These are phyloP conservation scores for Megalops atlanticus DNA, from an alignment of 2,113 vertebrate genomes.

Conservation along the genomic window DNA sequence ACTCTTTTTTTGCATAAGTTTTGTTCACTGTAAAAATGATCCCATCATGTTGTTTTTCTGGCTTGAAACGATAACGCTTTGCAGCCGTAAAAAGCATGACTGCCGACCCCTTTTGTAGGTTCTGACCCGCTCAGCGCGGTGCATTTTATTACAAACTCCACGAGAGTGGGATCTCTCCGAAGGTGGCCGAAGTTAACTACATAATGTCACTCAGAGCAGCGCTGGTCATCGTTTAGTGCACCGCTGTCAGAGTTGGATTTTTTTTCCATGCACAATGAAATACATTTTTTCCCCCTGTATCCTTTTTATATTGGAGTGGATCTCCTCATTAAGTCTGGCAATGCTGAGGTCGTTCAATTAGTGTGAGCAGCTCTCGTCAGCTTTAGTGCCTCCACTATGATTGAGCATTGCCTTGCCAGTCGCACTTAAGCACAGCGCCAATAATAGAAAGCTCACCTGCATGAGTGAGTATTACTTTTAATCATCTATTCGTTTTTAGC, in stretches of 20 bases:
- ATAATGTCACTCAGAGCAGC: slow-evolving; percentile 45
- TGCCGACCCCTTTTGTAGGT: slow-evolving; percentile 16
- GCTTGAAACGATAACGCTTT: slow-evolving; percentile 9
- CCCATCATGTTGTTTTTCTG: slow-evolving; percentile 12
- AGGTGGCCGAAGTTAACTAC: slow-evolving; percentile 47
- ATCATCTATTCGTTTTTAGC: background rate
- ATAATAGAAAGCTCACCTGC: slow-evolving; percentile 36
- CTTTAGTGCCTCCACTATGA: slow-evolving; percentile 49
- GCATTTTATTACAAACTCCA: slow-evolving; percentile 43
- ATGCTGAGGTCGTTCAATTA: slow-evolving; percentile 67
- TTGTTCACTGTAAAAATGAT: slow-evolving; percentile 18
- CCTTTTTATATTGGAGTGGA: slow-evolving; percentile 50
- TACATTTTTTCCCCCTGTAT: slow-evolving; percentile 49
- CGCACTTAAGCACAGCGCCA: slow-evolving; percentile 47
- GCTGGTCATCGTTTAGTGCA: slow-evolving; percentile 48
- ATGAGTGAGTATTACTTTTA: background rate
- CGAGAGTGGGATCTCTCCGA: slow-evolving; percentile 33
- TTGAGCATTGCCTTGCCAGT: slow-evolving; percentile 57
- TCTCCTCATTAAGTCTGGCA: slow-evolving; percentile 52
- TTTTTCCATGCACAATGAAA: slow-evolving; percentile 50
- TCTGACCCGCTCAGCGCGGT: slow-evolving; percentile 29
- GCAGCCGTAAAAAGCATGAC: slow-evolving; percentile 20
- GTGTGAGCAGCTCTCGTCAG: slow-evolving; percentile 57
- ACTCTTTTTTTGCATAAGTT: background rate
- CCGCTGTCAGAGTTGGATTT: slow-evolving; percentile 47